These are phyloP conservation scores for Crotalus helleri DNA, from an alignment of 2,113 vertebrate species.

Conservation along the genomic window DNA sequence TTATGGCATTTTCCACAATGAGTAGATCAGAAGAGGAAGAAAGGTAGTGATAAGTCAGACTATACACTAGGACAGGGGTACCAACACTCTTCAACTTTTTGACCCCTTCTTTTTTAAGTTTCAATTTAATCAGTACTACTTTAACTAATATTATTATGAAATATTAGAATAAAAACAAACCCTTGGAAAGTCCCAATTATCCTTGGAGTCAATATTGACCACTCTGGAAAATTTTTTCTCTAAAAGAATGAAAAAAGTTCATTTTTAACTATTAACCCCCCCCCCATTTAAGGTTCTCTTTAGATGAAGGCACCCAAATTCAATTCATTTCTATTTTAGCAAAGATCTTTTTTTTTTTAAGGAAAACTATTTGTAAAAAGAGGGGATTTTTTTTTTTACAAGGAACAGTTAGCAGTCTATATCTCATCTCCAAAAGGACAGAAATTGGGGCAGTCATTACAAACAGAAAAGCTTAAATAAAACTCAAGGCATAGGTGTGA, in stretches of 20 bases:
- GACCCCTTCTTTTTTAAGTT: too few species aligned
- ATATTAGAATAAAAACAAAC: not conserved
- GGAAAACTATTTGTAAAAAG: slow-evolving; percentile 21
- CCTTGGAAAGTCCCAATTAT: not conserved
- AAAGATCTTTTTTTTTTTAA: not conserved
- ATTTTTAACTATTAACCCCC: not conserved
- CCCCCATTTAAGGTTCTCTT: not conserved
- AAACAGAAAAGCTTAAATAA: slow-evolving; percentile 42
- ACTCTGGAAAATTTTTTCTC: not conserved
- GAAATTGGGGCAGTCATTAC: slow-evolving; percentile 40
- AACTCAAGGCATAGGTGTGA: slow-evolving; percentile 21
- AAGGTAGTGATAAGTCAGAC: slow-evolving; percentile 27
- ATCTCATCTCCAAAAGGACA: slow-evolving; percentile 21
- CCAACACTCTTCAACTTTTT: too few species aligned
- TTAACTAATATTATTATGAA: not conserved
- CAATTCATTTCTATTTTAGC: not conserved
- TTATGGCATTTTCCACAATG: slow-evolving; percentile 12
- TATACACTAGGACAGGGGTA: slow-evolving; percentile 5
- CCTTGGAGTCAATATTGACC: not conserved
- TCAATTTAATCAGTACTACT: not conserved
- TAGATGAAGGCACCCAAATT: not conserved
- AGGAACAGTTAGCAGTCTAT: slow-evolving; percentile 38
- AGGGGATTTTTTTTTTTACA: slow-evolving; percentile 11
- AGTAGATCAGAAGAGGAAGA: not conserved
- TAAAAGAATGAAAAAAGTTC: not conserved